Base-by-base conservation (phyloP, 2,113 vertebrate species). In the Atrichornis clamosus region DNA sequence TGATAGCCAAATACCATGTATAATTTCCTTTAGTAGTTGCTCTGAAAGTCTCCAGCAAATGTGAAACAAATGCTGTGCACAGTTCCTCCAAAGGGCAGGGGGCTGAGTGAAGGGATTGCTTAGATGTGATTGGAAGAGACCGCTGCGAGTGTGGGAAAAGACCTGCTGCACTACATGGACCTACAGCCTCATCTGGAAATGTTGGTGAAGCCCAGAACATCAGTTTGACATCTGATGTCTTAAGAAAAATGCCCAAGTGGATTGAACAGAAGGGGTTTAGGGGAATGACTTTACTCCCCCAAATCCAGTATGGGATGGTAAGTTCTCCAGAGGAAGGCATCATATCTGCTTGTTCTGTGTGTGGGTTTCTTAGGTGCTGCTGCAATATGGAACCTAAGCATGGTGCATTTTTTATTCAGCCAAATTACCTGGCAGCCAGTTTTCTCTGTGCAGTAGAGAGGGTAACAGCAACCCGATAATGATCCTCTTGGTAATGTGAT, bases 11-110 rank as follows among this genome's bases (percentile, higher is more conserved):
- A 79, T 44, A 37, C n/a, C 33, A 20, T 2, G 4, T 69, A 7
- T 79, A 46, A 82, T 89, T 84, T 32, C 35, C 26, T 75, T 78
- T 12, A 7, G 50, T 58, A 3, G 1, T 87, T 84, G 27, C 62
- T 87, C 81, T 93, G 81, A 50, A 62, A 68, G 58, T 65, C 74
- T 76, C 33, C 94, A 63, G 23, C 37, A 90, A 55, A 76, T n/a
- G 30, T 24, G 46, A 86, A 91, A 19, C 15, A 9, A 76, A 33
- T 35, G 37, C 69, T 75, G 9, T 7, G 4, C 55, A 33, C 49
- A 15, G 72, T 44, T 85, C n/a, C 27, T 76, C 39, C 4, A 10
- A 59, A 35, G 47, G 56, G 27, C 52, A 39, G 26, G 49, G 47
- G 60, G 12, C 27, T 87, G 16, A 37, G 21, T 32, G 60, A 65